Evolutionary conservation across 2,113 vertebrate genomes (phyloP), one percentile per base, ranked within the genome.

Genomic region (Thymallus thymallus): DNA sequence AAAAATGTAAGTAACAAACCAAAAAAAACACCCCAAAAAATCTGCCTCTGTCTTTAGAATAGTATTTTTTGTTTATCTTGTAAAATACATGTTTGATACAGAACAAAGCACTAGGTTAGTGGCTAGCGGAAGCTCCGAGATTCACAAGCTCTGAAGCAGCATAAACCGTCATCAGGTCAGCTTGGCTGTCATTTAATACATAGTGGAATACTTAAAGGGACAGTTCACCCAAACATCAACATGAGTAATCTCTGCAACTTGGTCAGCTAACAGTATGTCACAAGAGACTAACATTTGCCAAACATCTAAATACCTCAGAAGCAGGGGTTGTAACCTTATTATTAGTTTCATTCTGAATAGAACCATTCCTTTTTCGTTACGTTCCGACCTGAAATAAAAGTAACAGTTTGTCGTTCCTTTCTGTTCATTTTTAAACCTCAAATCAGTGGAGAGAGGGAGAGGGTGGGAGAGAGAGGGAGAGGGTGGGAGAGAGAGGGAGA

Each of bases 181-280:
- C 87, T 88, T 85, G 80, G 89, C 88, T 87, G 88, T 80, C 82
- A 23, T 62, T 79, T 76, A 63, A 73, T 77, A 79, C 30, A 45
- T 48, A 69, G 14, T 55, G 26, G 5, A 32, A 2, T 13, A 79
- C 61, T 73, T 78, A 76, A 75, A 78, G 61, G 81, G 22, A 77
- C 51, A 75, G 65, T 82, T 79, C 70, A 79, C 56, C 72, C 72
- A 18, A 46, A 68, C 61, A 72, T 2, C 7, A 48, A 18, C 3
- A 0, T 41, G 35, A 41, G 35, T 5, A 16, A 51, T 51, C 48
- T 41, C 35, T 41, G 35, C 35, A 41, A 61, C 48, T 51, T 64
- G 24, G 35, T 77, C 69, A 46, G 48, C 68, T 45, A 51, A 51
- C 48, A 51, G 12, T 14, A 14, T 18, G 12, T 51, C 48, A 51